Base-by-base conservation (phyloP, 1,140 invertebrate species). In the Choristoneura fumiferana region DNA sequence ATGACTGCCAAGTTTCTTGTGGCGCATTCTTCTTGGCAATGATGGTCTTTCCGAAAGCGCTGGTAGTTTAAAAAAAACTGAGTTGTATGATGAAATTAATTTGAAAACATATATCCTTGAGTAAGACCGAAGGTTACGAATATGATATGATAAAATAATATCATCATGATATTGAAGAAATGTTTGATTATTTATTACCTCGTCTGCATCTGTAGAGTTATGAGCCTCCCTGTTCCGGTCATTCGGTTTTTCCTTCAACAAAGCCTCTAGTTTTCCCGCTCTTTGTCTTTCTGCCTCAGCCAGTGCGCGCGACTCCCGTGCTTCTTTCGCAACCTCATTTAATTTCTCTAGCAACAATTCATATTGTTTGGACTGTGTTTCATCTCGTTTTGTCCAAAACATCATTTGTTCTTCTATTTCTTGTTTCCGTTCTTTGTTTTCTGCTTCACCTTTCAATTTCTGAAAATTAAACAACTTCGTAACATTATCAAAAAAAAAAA, bases 311-410 rank as follows among this genome's bases (percentile, higher is more conserved):
- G 78, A 82, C 57, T 78, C 73, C 56, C 64, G 68, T 4, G 80
- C 82, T 54, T 87, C 77, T 61, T 71, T 77, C 40, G 73, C 69
- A 10, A 83, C 76, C 13, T 76, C 73, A 54, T 83, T 76, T 14
- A 88, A 65, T 49, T 84, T 87, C 58, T 87, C 74, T 22, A 87
- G 59, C 55, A 88, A 67, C 40, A 60, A 39, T 49, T 84, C 79
- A 52, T 84, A 82, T 65, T 88, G 81, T 35, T 73, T 78, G 5
- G 80, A 70, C 58, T 87, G 84, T 12, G 54, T 62, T 76, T 89
- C 80, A 14, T 73, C 69, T 14, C 72, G 69, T 60, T 80, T 73
- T 8, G 62, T 45, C 84, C 82, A 89, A 62, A 75, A 61, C 12
- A 61, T 55, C 40, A 84, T 72, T 76, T 84, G 79, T 22, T 58